Evolutionary conservation across 2,888 invertebrate species (phyloP), one percentile per base, ranked within the genome.

Genomic region (Panorpa germanica): DNA sequence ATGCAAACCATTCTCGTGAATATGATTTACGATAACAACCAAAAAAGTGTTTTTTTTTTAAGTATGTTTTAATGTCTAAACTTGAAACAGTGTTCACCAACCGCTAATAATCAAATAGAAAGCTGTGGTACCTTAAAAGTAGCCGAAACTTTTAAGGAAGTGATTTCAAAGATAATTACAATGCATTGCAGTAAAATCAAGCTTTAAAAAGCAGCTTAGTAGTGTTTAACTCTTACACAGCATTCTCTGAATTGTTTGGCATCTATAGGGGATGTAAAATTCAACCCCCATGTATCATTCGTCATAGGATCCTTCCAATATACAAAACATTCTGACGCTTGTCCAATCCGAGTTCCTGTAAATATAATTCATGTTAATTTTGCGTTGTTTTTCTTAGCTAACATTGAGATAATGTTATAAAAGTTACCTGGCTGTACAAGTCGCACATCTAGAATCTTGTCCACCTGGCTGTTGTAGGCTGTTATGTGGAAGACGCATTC

Each of bases 221-320:
- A 8, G 21, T 47, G 40, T 34, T 35, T 40, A 48, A 55, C 61
- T 83, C 88, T 85, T 73, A 90, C 88, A 64, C 88, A 88, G 62
- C 86, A 88, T 66, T 90, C 90, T 52, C 83, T 65, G 57, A 95
- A 96, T 55, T 91, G 85, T 59, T 90, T 86, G 40, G 95, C 95
- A 57, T 96, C 95, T 45, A 88, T 85, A 37, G 93, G 83, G 33
- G 91, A 91, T 31, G 93, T 93, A 52, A 96, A 96, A 59, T 95
- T 96, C 40, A 95, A 69, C 36, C 95, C 95, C 95, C 95, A 96
- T 24, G 95, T 95, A 56, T 90, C 90, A 56, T 83, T 85, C 45
- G 85, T 86, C 76, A 85, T 82, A 28, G 88, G 81, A 59, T 95
- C 95, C 54, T 90, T 88, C 95, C 95, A 95, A 57, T 95, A 95